Conservation (phyloP, 2,797 vertebrate species). For the Gymnoscopelus microlampas region DNA sequence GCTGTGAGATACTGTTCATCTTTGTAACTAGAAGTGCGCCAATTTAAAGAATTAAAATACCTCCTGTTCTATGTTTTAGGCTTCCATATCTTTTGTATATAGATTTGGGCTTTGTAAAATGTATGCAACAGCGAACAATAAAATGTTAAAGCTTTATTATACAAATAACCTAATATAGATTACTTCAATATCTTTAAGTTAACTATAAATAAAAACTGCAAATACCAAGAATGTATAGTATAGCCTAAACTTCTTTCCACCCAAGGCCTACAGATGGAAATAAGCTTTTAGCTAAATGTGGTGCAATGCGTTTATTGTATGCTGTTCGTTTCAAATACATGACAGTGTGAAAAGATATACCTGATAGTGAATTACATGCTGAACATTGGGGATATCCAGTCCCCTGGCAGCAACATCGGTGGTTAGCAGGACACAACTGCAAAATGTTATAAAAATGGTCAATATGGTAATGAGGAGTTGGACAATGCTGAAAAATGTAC, state of each 20-base stretch:
- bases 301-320: too few species aligned
- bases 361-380: constrained; percentile 98
- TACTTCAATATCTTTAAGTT: neutral
- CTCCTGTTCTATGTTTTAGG: neutral
- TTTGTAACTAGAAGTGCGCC: too few species aligned
- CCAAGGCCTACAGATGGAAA: too few species aligned
- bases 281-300: too few species aligned
- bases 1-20: too few species aligned
- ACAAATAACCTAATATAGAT: neutral
- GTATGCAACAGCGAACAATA: too few species aligned
- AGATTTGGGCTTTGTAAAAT: neutral
- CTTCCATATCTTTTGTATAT: neutral
- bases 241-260: too few species aligned
- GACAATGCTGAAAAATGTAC: neutral
- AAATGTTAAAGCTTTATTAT: neutral
- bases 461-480: constrained; percentile 12
- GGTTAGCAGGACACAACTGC: constrained; percentile 92
- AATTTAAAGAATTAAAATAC: neutral
- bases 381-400: constrained; percentile 94
- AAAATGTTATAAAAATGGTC: constrained; percentile 1
- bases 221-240: neutral
- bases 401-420: constrained; percentile 97
- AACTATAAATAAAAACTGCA: neutral
- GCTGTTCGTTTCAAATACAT: too few species aligned
- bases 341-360: constrained; percentile 67